These are phyloP conservation scores for Himalopsyche tibetana DNA, from an alignment of 2,888 invertebrate genomes.

Conservation along the genomic window DNA sequence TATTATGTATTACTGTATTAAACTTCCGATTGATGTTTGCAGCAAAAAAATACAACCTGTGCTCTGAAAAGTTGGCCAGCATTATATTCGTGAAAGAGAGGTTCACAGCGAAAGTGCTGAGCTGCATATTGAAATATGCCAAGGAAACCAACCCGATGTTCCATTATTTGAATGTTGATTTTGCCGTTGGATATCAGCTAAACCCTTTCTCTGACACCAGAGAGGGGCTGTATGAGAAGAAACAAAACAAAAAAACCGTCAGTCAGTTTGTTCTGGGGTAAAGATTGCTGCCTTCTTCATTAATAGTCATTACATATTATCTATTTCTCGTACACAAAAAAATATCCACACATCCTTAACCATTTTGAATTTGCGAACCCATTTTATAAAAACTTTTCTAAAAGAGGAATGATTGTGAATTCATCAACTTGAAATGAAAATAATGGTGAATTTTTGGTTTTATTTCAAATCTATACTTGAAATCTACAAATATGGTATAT, in stretches of 20 bases:
- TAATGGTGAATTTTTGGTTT: too few species aligned
- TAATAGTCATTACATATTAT: slow-evolving; percentile 23
- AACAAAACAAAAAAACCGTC: slow-evolving; percentile 77
- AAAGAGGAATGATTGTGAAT: too few species aligned
- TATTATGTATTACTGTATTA: background rate
- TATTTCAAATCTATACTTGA: too few species aligned
- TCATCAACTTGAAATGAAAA: too few species aligned
- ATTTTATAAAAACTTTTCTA: too few species aligned
- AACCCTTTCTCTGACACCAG: slow-evolving; percentile 78
- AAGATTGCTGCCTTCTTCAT: slow-evolving; percentile 65
- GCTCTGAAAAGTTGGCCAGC: slow-evolving; percentile 77
- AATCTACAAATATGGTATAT: too few species aligned
- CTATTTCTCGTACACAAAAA: too few species aligned
- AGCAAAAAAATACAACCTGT: background rate
- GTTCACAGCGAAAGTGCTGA: slow-evolving; percentile 86
- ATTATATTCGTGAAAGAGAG: slow-evolving; percentile 86
- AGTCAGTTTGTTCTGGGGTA: slow-evolving; percentile 74
- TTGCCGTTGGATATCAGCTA: slow-evolving; percentile 82
- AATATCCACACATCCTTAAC: too few species aligned
- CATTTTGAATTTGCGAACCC: too few species aligned
- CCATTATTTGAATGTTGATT: slow-evolving; percentile 81
- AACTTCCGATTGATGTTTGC: background rate
- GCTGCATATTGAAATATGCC: slow-evolving; percentile 79
- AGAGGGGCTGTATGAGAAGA: slow-evolving; percentile 76
- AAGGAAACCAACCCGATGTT: slow-evolving; percentile 74